Base-by-base conservation (phyloP, 2,888 invertebrate species). In the Drosophila sordidapex region DNA sequence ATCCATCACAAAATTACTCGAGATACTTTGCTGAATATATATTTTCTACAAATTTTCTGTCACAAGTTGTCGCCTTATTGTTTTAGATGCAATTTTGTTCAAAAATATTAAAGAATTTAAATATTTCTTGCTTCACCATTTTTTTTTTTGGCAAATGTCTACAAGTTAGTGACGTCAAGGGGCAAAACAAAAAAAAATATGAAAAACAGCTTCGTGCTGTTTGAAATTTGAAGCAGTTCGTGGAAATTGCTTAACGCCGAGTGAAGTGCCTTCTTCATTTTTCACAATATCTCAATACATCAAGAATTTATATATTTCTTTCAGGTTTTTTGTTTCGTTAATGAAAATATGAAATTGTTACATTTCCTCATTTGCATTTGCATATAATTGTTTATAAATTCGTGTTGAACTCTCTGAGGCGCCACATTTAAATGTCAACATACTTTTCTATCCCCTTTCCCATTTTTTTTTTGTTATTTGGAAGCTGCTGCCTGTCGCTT, bases 131-230 rank as follows among this genome's bases (percentile, higher is more conserved):
- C 46, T 54, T 52, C 36, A 15, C 27, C 36, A 31, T 31, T 54
- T 62, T 51, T 21, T 53, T 48, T 69, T 65, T 70, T 53, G 70
- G 65, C 51, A 59, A 46, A 18, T 49, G 46, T 52, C 53, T 56
- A 57, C 48, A 53, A 69, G 73, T 82, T 77, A 70, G 78, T 91
- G 91, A 91, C 91, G 91, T 91, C 91, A 91, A 87, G 82, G 79
- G 79, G 36, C 27, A 53, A 10, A 21, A 72, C 75, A 79, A 83
- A 80, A 68, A 68, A 60, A 58, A 66, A 69, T 58, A 52, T 70
- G 76, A 83, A 83, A 76, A 80, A 69, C 67, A 58, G 74, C 79
- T 73, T 46, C 40, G 51, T 74, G 74, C 52, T 82, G 82, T 81
- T 86, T 77, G 76, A 79, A 82, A 82, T 83, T 77, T 82, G 56